A percentile compares a stretch with the other conserved stretches of the same genome.
Conservation (phyloP, 2,888 invertebrate genomes). For the Drosophila pseudotakahashii region DNA sequence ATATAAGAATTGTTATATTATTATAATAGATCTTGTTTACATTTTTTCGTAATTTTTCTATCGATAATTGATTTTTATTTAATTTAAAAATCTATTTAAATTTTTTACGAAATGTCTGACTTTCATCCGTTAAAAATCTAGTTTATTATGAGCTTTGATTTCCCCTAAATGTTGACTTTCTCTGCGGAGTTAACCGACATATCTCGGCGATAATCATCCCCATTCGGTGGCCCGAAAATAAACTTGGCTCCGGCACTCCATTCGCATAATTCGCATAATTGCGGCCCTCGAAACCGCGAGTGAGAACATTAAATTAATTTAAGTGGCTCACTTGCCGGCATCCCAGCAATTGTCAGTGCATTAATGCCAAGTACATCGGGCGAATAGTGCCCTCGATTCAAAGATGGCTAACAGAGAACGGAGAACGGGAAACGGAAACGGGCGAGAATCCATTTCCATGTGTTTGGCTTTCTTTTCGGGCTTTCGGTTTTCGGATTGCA, state of each 20-base stretch:
- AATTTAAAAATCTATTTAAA: too few species aligned
- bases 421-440: conserved; percentile 16
- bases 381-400: not conserved
- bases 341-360: conserved; percentile 69
- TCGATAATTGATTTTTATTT: too few species aligned
- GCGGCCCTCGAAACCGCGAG: conserved; percentile 33
- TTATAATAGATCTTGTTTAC: too few species aligned
- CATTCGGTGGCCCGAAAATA: conserved; percentile 4
- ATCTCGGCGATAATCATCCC: not conserved
- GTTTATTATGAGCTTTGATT: too few species aligned
- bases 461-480: not conserved
- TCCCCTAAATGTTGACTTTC: not conserved
- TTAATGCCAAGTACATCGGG: conserved; percentile 55
- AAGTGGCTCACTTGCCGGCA: conserved; percentile 59
- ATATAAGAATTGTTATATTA: too few species aligned
- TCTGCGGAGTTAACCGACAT: not conserved
- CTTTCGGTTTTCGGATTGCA: conserved; percentile 7
- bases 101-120: too few species aligned
- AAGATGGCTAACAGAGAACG: conserved; percentile 1
- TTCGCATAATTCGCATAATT: conserved; percentile 33
- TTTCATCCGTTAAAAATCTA: too few species aligned
- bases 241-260: conserved; percentile 8
- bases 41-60: too few species aligned
- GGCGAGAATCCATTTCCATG: conserved; percentile 18
- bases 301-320: conserved; percentile 59